These are phyloP conservation scores for Phorcus lineatus DNA, from an alignment of 2,888 invertebrate species.

Conservation along the genomic window DNA sequence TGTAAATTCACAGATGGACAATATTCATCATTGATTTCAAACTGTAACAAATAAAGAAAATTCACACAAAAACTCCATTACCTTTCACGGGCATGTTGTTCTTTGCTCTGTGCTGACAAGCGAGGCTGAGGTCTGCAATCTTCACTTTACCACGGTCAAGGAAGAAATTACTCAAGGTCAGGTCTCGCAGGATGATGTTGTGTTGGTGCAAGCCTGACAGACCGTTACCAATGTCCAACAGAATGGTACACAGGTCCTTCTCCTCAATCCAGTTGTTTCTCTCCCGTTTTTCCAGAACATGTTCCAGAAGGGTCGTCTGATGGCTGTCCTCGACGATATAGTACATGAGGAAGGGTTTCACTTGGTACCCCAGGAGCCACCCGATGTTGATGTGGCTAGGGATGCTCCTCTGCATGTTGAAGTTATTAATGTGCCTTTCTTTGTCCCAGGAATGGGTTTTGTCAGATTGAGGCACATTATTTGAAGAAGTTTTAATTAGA, in stretches of 20 bases:
- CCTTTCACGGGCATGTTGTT: no score
- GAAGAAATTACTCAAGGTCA: neutral
- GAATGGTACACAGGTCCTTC: neutral
- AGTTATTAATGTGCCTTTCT: neutral
- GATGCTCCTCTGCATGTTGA: constrained; percentile 9
- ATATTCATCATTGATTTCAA: no score
- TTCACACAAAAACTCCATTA: no score
- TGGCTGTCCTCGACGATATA: neutral
- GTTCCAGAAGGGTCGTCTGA: neutral
- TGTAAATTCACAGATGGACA: no score
- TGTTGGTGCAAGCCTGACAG: neutral
- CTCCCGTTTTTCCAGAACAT: neutral
- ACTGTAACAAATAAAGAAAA: no score
- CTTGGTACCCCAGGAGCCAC: neutral
- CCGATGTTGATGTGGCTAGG: neutral
- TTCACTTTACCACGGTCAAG: neutral
- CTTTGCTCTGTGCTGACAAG: neutral
- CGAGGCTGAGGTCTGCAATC: constrained; percentile 9
- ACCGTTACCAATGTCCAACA: neutral
- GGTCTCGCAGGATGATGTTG: neutral
- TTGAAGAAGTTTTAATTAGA: neutral
- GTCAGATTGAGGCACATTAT: neutral
- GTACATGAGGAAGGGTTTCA: neutral
- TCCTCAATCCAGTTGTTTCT: neutral
- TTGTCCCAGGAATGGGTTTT: neutral